Evolutionary conservation across 2,797 vertebrate genomes (phyloP).

Genomic region (Hapalemur alaotrensis): DNA sequence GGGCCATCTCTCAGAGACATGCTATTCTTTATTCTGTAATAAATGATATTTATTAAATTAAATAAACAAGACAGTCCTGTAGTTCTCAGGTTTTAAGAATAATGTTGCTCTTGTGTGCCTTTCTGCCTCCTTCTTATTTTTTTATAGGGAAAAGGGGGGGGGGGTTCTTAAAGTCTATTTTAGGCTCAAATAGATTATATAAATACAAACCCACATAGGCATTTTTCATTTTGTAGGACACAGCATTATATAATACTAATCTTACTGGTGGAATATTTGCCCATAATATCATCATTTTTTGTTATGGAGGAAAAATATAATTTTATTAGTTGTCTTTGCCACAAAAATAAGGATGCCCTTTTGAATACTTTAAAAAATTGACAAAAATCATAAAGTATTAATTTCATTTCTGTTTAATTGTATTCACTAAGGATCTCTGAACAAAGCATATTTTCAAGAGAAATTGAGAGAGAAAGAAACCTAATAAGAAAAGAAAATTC

Average conservation of each 20-base stretch:
- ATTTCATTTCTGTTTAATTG: not conserved
- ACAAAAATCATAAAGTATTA: conserved; percentile 16
- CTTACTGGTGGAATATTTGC: not conserved
- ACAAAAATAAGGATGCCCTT: not conserved
- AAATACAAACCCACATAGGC: not conserved
- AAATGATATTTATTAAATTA: conserved; percentile 59
- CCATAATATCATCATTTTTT: not conserved
- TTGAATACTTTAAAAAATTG: not conserved
- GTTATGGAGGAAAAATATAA: not conserved
- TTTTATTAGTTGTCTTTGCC: not conserved
- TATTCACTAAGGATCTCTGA: not conserved
- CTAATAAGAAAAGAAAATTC: not conserved
- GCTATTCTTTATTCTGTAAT: conserved; percentile 39
- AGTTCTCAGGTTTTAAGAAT: conserved; percentile 49
- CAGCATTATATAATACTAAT: not conserved
- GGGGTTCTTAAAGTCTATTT: not conserved
- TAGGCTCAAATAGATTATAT: not conserved
- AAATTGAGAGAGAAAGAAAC: not conserved
- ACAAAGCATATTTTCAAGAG: not conserved
- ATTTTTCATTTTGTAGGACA: not conserved
- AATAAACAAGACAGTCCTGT: conserved; percentile 48
- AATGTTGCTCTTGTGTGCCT: not conserved
- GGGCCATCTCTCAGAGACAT: conserved; percentile 21
- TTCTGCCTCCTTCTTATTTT: not conserved
- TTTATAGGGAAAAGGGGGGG: not conserved